Evolutionary conservation across 2,113 vertebrate species (phyloP), one percentile per base, ranked within the genome.

Genomic region (Psettodes erumei): DNA sequence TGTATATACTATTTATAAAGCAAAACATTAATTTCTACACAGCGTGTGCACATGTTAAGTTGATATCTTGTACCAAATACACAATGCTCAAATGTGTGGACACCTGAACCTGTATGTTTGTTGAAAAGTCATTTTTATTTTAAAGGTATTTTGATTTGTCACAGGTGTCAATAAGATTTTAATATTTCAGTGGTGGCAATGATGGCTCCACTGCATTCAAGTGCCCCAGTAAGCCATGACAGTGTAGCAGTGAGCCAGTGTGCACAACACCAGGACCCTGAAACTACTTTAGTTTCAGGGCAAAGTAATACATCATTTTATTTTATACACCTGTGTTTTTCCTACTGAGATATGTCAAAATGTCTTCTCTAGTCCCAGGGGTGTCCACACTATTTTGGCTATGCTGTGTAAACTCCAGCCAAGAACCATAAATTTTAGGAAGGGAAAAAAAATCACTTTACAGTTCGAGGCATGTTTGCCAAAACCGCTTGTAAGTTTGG

Each of bases 71-170:
- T 58, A 10, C 10, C 35, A 32, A 60, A 60, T 3, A 16, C 16
- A 12, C 3, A 12, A 18, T 10, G 4, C 38, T 21, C 45, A 66
- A 30, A 21, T 28, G 27, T 59, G 25, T 7, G n/a, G 21, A 30
- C 30, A 19, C 21, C 8, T 4, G 8, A 48, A 23, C 18, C 5
- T 30, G 13, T 37, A 7, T 37, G 30, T 50, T 48, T 50, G 19
- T 38, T 55, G 23, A 21, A 65, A n/a, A n/a, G n/a, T n/a, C n/a
- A n/a, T n/a, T n/a, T n/a, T n/a, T n/a, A n/a, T n/a, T n/a, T n/a
- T n/a, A n/a, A n/a, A n/a, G 3, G 19, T 19, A 47, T 58, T 56
- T 70, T 30, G n/a, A 70, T 42, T 59, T 48, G 16, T 27, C 19
- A 19, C 28, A 54, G 7, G 8, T 54, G 51, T 56, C 8, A 28